A percentile compares a stretch with the other conserved stretches of the same genome.
phyloP scores from a whole-genome alignment of 2,888 invertebrate species.

The Eudasyphora cyanicolor region DNA sequence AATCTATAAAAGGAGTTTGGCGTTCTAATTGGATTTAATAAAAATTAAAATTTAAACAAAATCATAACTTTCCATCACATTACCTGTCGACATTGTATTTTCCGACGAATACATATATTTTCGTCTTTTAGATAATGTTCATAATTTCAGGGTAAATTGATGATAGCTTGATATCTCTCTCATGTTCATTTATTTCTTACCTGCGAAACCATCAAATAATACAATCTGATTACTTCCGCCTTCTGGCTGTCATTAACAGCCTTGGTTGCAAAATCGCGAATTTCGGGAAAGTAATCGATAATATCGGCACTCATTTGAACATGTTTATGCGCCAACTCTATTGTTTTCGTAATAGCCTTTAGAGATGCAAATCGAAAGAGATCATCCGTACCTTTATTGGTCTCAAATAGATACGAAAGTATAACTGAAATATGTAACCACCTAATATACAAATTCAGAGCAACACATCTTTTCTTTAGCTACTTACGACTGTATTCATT shows the following conservation, averaged over 20 bases:
- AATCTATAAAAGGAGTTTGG: no score
- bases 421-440: constrained; percentile 68
- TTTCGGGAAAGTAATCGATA: constrained; percentile 72
- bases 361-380: constrained; percentile 69
- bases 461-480: background rate
- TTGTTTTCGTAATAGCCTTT: constrained; percentile 73
- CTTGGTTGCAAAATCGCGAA: constrained; percentile 65
- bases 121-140: no score
- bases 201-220: constrained; percentile 71
- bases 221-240: constrained; percentile 73
- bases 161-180: no score
- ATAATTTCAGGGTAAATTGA: no score
- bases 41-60: no score
- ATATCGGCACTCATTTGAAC: constrained; percentile 74
- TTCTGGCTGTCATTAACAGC: constrained; percentile 69
- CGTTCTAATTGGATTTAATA: no score
- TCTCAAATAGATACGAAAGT: constrained; percentile 75
- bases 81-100: no score
- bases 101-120: no score
- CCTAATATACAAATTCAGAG: background rate
- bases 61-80: no score
- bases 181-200: constrained; percentile 67
- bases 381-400: constrained; percentile 69
- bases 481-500: constrained; percentile 75
- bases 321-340: constrained; percentile 72